These are phyloP conservation scores for Andrena chrysosceles DNA, from an alignment of 2,888 invertebrate genomes.

Conservation along the genomic window DNA sequence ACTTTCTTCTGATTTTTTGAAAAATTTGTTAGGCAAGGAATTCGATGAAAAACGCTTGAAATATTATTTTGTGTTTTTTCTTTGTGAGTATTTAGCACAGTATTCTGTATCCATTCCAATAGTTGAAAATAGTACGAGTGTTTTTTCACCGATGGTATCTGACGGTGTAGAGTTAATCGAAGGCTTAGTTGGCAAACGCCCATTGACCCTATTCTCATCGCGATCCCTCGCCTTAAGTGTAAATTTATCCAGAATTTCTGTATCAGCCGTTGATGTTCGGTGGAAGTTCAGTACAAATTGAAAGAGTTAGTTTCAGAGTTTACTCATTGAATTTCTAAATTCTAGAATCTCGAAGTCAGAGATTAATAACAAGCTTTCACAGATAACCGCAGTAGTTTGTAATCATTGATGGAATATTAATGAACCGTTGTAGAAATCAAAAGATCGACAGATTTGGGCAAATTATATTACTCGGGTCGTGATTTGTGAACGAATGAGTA, in stretches of 20 bases:
- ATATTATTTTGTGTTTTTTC: too few relatives aligned
- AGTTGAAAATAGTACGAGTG: conserved; percentile 8
- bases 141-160: conserved; percentile 8
- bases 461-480: background rate
- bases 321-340: too few relatives aligned
- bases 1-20: too few relatives aligned
- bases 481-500: background rate
- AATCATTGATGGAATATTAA: too few relatives aligned
- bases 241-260: conserved; percentile 15
- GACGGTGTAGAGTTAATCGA: conserved; percentile 9
- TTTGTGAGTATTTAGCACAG: background rate
- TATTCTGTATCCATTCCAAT: background rate
- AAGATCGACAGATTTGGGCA: background rate
- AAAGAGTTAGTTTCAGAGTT: too few relatives aligned
- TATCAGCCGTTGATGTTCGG: background rate
- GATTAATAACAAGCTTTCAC: too few relatives aligned
- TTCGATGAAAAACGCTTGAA: too few relatives aligned
- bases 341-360: too few relatives aligned
- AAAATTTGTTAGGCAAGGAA: too few relatives aligned
- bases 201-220: conserved; percentile 14
- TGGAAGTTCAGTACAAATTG: background rate
- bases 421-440: too few relatives aligned
- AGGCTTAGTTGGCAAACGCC: conserved; percentile 8
- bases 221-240: conserved; percentile 4
- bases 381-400: too few relatives aligned